phyloP scores from a whole-genome alignment of 1,140 invertebrate species.

The Caenorhabditis elegans region DNA sequence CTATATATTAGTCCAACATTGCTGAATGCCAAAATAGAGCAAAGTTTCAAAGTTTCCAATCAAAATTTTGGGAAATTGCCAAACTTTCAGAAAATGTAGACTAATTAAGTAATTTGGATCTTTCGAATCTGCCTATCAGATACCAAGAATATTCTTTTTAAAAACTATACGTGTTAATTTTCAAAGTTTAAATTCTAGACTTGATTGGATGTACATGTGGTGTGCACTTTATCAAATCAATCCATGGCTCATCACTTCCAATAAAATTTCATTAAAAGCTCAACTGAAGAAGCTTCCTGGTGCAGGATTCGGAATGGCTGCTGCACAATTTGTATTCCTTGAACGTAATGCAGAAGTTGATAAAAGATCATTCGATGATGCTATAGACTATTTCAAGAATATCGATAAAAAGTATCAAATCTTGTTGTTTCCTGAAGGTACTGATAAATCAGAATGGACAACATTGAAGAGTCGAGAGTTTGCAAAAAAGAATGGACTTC shows the following conservation, averaged over 20 bases:
- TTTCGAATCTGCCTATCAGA: too few relatives aligned
- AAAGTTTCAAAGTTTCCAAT: too few relatives aligned
- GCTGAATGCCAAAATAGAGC: too few relatives aligned
- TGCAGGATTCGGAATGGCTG: slow-evolving; percentile 85
- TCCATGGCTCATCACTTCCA: slow-evolving; percentile 71
- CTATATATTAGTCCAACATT: too few relatives aligned
- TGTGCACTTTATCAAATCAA: slow-evolving; percentile 78
- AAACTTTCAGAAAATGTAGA: too few relatives aligned
- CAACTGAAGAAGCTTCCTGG: slow-evolving; percentile 78
- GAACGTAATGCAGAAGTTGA: slow-evolving; percentile 80
- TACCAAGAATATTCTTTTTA: too few relatives aligned
- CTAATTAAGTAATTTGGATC: too few relatives aligned
- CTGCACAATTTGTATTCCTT: slow-evolving; percentile 81
- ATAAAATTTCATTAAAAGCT: slow-evolving; percentile 82
- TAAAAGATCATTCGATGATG: slow-evolving; percentile 66
- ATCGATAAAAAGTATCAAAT: slow-evolving; percentile 72
- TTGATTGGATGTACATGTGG: slow-evolving; percentile 91
- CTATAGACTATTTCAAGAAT: slow-evolving; percentile 74
- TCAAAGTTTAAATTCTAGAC: slow-evolving; percentile 69
- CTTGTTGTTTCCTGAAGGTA: slow-evolving; percentile 85
- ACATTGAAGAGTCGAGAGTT: slow-evolving; percentile 57
- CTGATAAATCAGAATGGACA: slow-evolving; percentile 76
- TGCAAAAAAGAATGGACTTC: slow-evolving; percentile 58
- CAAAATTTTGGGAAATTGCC: too few relatives aligned
- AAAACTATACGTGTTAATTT: too few relatives aligned